Conservation (phyloP, 1,140 invertebrate genomes). For the Heliothis subflexa region DNA sequence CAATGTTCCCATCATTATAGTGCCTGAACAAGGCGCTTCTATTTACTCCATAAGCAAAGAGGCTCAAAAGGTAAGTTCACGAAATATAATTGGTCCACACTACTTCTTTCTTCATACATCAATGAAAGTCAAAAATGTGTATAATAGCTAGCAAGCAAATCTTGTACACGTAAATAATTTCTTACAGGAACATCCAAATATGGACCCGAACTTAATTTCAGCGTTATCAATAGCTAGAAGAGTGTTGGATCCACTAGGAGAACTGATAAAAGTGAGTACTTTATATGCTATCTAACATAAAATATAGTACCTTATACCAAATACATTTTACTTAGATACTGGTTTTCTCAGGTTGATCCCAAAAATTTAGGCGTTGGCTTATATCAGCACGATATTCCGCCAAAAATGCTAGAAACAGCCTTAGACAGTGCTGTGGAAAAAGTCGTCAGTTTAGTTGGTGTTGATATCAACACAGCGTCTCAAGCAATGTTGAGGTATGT, state of each 20-base stretch:
- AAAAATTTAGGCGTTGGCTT: constrained; percentile 96
- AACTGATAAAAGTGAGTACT: constrained; percentile 92
- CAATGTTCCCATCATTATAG: constrained; percentile 89
- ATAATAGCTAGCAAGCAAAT: too few relatives aligned
- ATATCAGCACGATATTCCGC: constrained; percentile 96
- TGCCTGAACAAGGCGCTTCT: constrained; percentile 95
- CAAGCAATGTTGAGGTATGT: constrained; percentile 91
- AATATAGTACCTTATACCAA: not conserved
- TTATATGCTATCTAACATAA: not conserved
- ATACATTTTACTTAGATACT: not conserved
- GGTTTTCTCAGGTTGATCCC: constrained; percentile 89
- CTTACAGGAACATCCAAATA: constrained; percentile 91
- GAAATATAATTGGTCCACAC: not conserved
- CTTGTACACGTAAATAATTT: constrained; percentile 16
- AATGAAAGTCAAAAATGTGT: not conserved
- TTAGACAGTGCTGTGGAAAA: constrained; percentile 92
- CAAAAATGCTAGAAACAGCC: constrained; percentile 90
- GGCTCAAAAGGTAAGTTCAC: constrained; percentile 88
- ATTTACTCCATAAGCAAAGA: constrained; percentile 95
- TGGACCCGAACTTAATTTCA: constrained; percentile 93
- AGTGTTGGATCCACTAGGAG: constrained; percentile 95
- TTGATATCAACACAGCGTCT: constrained; percentile 95
- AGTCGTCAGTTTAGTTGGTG: constrained; percentile 96
- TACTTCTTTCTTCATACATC: not conserved
- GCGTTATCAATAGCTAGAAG: constrained; percentile 95